These are phyloP conservation scores for Bellardia pandia DNA, from an alignment of 2,888 invertebrate genomes.

Conservation along the genomic window DNA sequence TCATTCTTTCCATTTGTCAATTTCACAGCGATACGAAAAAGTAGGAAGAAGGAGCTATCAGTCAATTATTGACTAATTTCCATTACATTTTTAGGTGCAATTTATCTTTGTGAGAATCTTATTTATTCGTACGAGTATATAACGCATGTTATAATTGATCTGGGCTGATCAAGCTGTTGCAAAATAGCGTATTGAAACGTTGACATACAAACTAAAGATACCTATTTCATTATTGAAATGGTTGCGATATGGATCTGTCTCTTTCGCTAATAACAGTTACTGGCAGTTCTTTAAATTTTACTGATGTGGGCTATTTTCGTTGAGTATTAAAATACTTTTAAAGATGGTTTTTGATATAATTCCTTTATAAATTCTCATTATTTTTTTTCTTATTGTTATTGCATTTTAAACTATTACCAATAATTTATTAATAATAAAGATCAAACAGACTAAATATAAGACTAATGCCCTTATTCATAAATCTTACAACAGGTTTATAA, in stretches of 20 bases:
- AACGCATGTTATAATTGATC: slow-evolving; percentile 51
- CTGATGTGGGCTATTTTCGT: slow-evolving; percentile 1
- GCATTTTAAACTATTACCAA: neutral
- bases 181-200: neutral
- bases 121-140: slow-evolving; percentile 6
- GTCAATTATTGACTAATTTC: too few species aligned
- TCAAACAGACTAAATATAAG: too few species aligned
- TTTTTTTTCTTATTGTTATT: neutral
- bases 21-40: slow-evolving; percentile 67
- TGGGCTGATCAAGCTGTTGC: slow-evolving; percentile 27
- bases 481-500: too few species aligned
- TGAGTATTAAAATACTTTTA: slow-evolving; percentile 4
- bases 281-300: slow-evolving; percentile 29
- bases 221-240: slow-evolving; percentile 42
- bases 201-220: slow-evolving; percentile 44
- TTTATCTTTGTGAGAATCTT: too few species aligned
- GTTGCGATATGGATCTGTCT: slow-evolving; percentile 1
- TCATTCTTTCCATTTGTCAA: slow-evolving; percentile 64
- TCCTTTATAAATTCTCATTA: neutral
- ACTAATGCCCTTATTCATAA: too few species aligned
- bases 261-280: neutral
- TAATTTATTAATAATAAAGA: neutral
- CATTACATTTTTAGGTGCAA: too few species aligned
- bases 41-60: neutral
- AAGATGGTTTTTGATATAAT: neutral